phyloP scores from a whole-genome alignment of 64 coral and sea anemone species.

The Montipora sp. region DNA sequence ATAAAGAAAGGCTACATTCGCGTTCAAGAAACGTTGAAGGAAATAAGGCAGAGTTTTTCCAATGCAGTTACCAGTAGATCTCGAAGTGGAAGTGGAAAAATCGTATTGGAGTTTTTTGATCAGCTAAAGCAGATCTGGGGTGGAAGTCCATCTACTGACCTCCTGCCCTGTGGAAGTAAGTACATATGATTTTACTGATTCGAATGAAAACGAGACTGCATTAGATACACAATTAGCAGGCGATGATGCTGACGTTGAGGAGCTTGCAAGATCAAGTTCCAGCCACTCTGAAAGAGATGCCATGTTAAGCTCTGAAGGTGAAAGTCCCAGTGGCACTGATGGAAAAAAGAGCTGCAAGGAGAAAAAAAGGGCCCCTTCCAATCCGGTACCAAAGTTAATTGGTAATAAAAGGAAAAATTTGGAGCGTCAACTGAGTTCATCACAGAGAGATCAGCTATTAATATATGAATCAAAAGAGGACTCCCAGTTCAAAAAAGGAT shows the following conservation, averaged over 20 bases:
- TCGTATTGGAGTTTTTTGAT: conserved; percentile 24
- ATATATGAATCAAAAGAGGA: not conserved
- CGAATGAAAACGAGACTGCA: not conserved
- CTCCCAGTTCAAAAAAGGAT: not conserved
- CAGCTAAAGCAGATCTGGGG: too few relatives aligned
- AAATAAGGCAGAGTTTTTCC: conserved; percentile 45
- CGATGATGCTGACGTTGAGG: not conserved
- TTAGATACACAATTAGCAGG: too few relatives aligned
- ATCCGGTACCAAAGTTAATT: too few relatives aligned
- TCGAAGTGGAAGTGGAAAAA: conserved; percentile 50
- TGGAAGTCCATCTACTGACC: too few relatives aligned
- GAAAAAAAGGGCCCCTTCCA: too few relatives aligned
- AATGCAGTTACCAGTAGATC: conserved; percentile 31
- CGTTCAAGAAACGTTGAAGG: conserved; percentile 31
- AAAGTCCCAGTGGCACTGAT: conserved; percentile 25
- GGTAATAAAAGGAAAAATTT: too few relatives aligned
- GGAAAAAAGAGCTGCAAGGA: not conserved
- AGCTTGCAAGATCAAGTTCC: conserved; percentile 3
- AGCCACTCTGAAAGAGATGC: conserved; percentile 2
- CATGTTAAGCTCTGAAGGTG: conserved; percentile 26
- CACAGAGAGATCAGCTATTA: too few relatives aligned
- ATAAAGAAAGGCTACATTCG: not conserved
- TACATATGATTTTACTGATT: conserved; percentile 24
- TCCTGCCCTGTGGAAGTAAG: not conserved
- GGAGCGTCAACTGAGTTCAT: too few relatives aligned